Evolutionary conservation across 2,888 invertebrate genomes (phyloP), one percentile per base, ranked within the genome.

Genomic region (Temnothorax ravouxi): DNA sequence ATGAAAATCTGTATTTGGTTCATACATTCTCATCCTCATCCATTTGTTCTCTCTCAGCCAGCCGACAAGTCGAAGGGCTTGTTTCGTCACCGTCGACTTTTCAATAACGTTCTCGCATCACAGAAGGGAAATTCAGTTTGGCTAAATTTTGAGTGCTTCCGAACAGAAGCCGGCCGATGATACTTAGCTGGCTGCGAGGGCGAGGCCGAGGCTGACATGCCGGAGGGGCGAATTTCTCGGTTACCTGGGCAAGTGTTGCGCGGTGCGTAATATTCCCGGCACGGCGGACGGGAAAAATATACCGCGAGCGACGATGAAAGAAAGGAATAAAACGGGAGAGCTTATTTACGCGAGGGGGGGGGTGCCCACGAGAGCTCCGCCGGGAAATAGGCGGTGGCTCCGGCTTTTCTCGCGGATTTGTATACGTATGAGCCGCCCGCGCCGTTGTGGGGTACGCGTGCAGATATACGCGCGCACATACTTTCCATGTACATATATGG

Each of bases 11-110:
- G 9, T 5, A 44, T 50, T 47, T 11, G 52, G n/a, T 38, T 11
- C 15, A 13, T 8, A 8, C 1, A 38, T 21, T 9, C 2, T 13
- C 38, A 4, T 25, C 18, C 5, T 13, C 38, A 2, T 25, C 18
- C 5, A 29, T 29, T n/a, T 25, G 59, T 59, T 59, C 13, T 44
- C 38, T 29, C 25, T 44, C 44, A 29, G 9, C 18, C 41, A 72
- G 25, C 47, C 47, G 47, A 9, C 41, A 2, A 41, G 9, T 38
- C 74, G 47, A 47, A 13, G 15, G 29, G 25, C 61, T 38, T 0
- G 95, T 95, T 95, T 95, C 95, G 95, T 95, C 95, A 95, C 95
- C 44, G 21, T 95, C 95, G 95, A 95, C 95, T 95, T 95, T 95
- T 94, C 95, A 94, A 94, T 95, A 29, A 56, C 64, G 59, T 11